Evolutionary conservation across 2,888 invertebrate species (phyloP), one percentile per base, ranked within the genome.

Genomic region (Tryphoninae sp.): DNA sequence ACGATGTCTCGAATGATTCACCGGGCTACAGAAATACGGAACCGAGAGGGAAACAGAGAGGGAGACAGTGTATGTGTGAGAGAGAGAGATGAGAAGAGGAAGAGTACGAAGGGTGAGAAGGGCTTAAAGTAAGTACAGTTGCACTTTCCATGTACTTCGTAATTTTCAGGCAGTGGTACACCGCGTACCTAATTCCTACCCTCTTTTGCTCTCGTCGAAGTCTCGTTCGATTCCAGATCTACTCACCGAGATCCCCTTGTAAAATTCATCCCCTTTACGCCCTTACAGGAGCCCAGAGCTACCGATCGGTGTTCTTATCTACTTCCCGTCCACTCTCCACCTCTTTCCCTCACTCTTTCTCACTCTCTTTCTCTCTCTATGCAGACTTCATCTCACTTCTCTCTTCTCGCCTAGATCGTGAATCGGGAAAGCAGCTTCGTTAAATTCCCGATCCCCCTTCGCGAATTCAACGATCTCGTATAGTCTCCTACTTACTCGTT

Each of bases 381-480:
- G 26, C 49, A 68, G 26, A 19, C n/a, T 62, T 59, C 71, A 59
- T 40, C 58, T 75, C 71, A 64, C 26, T 73, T 76, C 62, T 74
- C 71, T 55, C 67, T 69, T 78, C 61, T 71, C 55, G 42, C 59
- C 64, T 65, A 26, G 58, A 69, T 71, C 78, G 23, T n/a, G 55
- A 78, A 73, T 67, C 76, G 62, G 42, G 68, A 58, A 81, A 78
- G 77, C 78, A 81, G 78, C 81, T 81, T 81, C 75, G 81, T 78
- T 81, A 81, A 81, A 78, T 81, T 81, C n/a, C 55, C 45, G 45
- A 45, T 13, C 45, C 13, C 45, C 13, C 2, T 45, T 13, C 6
- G 33, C 33, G 23, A 58, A 26, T 45, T 13, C 13, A 9, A 13
- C 45, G 9, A 9, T 45, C 45, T 45, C 45, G 59, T 49, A 55